A percentile compares a stretch with the other conserved stretches of the same genome.
phyloP scores from a whole-genome alignment of 2,888 invertebrate genomes.

The Miltochrista miniata region DNA sequence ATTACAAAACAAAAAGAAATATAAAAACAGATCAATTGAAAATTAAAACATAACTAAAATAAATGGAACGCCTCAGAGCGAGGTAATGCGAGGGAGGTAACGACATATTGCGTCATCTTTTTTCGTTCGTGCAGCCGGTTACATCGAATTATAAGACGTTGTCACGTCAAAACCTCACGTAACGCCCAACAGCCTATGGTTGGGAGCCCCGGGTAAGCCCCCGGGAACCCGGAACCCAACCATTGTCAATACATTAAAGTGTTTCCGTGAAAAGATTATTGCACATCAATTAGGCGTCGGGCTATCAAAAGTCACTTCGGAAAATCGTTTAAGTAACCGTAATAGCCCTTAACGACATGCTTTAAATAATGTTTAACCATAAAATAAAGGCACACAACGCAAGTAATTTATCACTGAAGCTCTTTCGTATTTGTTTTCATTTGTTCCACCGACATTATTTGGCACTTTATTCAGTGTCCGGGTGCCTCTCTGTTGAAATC shows the following conservation, averaged over 20 bases:
- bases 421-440: conserved; percentile 71
- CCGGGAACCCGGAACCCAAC: too few relatives aligned
- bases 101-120: too few relatives aligned
- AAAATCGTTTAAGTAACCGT: conserved; percentile 40
- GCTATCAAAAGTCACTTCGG: conserved; percentile 2
- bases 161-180: too few relatives aligned
- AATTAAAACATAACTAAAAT: too few relatives aligned
- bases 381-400: conserved; percentile 57
- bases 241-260: not conserved
- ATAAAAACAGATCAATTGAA: too few relatives aligned
- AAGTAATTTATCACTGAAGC: conserved; percentile 58
- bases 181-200: too few relatives aligned
- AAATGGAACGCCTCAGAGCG: too few relatives aligned
- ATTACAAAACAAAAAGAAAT: too few relatives aligned
- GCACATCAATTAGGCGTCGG: conserved; percentile 3
- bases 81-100: too few relatives aligned
- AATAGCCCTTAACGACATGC: conserved; percentile 39
- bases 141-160: too few relatives aligned
- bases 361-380: conserved; percentile 59
- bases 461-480: conserved; percentile 62
- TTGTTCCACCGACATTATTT: conserved; percentile 64
- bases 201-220: too few relatives aligned
- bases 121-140: too few relatives aligned
- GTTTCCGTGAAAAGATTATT: not conserved
- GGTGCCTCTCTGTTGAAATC: conserved; percentile 43